Base-by-base conservation (phyloP, 2,797 vertebrate species). In the Platalea minor region DNA sequence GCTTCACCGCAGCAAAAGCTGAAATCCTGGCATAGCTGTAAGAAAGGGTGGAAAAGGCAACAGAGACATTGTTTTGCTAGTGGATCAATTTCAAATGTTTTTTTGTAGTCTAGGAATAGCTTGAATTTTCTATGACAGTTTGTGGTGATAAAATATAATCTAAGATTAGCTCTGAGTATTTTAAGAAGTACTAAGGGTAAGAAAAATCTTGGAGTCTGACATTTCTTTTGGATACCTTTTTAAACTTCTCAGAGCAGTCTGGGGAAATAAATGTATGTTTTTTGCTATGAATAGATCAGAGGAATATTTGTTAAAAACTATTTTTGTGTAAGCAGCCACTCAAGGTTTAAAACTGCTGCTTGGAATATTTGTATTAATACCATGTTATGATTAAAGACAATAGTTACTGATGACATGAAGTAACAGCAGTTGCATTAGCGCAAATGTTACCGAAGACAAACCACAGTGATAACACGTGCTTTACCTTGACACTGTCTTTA, bases 91-190 rank as follows among this genome's bases (percentile, higher is more conserved):
- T 81, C 54, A 89, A 21, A 18, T 46, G n/a, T 8, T 73, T 73
- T 91, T 81, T 20, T 79, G 6, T 39, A 63, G 74, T 82, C 83
- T 89, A 87, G 78, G 77, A 95, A 96, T 94, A 87, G 63, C 56
- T 85, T 53, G 56, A 67, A 91, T 95, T 91, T 87, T 94, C 77
- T 95, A 8, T 24, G 53, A 84, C 28, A 86, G 59, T 73, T 93
- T 77, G 45, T 41, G 16, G 60, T 39, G 39, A 91, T 87, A 90
- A 94, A 96, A 78, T 75, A 81, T 17, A 88, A 82, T 67, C 88
- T 76, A 73, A 95, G 35, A 91, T 91, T 90, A 96, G 77, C 72
- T 74, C 37, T 26, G 33, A 82, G 25, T 91, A 91, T 94, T 96
- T 95, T 76, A 82, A 80, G 68, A 39, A 84, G 51, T 25, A n/a